These are phyloP conservation scores for Orthosia gracilis DNA, from an alignment of 2,888 invertebrate genomes.

Conservation along the genomic window DNA sequence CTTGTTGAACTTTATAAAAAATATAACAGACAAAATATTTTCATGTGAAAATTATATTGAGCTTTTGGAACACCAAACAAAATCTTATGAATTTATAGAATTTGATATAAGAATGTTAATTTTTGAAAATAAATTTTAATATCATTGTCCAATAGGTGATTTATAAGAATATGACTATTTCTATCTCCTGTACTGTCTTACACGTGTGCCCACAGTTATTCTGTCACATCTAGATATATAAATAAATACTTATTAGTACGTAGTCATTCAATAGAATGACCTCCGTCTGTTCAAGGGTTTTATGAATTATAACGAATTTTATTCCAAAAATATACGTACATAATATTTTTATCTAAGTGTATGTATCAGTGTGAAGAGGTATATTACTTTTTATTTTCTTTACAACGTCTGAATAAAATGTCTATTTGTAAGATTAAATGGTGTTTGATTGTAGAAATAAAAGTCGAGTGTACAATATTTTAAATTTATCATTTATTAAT, in stretches of 20 bases:
- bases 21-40: constrained; percentile 54
- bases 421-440: constrained; percentile 83
- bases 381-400: constrained; percentile 88
- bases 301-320: constrained; percentile 86
- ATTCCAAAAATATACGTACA: constrained; percentile 86
- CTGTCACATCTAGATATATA: constrained; percentile 66
- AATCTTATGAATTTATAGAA: constrained; percentile 87
- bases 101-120: constrained; percentile 67
- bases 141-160: constrained; percentile 61
- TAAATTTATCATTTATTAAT: constrained; percentile 64
- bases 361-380: constrained; percentile 84
- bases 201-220: constrained; percentile 75
- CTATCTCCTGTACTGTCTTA: constrained; percentile 65
- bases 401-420: constrained; percentile 89
- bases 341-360: constrained; percentile 88
- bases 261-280: constrained; percentile 73
- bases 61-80: constrained; percentile 85
- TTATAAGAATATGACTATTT: constrained; percentile 67
- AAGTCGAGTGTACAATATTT: constrained; percentile 75
- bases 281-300: constrained; percentile 77
- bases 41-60: constrained; percentile 71
- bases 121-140: constrained; percentile 63
- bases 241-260: constrained; percentile 64
- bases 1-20: constrained; percentile 62
- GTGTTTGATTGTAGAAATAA: constrained; percentile 76